A percentile compares a stretch with the other conserved stretches of the same genome.
phyloP scores from a whole-genome alignment of 1,140 invertebrate species.

The Pemphigus obesinymphae region DNA sequence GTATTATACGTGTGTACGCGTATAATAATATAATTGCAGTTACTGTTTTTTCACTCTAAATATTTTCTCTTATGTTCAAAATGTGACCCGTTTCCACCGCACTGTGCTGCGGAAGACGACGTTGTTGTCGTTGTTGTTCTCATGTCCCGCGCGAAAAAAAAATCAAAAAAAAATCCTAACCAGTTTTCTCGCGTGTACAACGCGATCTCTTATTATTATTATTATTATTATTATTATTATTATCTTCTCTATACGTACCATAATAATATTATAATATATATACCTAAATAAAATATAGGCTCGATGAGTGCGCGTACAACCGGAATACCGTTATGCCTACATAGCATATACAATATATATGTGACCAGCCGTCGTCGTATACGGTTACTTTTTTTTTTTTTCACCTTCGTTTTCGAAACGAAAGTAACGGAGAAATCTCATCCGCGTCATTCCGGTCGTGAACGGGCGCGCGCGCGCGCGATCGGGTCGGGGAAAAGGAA shows the following conservation, averaged over 20 bases:
- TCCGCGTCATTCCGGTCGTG: conserved; percentile 13
- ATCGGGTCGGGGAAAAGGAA: conserved; percentile 17
- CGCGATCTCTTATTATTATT: background rate
- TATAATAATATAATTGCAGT: background rate
- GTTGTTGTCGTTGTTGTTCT: background rate
- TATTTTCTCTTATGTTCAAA: background rate
- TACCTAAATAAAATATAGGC: too few species aligned
- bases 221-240: background rate
- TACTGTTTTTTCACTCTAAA: background rate
- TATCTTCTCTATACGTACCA: background rate
- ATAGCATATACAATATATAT: background rate
- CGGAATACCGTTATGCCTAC: background rate
- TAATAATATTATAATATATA: too few species aligned
- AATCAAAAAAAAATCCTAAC: too few species aligned
- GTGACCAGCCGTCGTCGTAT: background rate
- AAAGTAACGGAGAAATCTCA: conserved; percentile 40
- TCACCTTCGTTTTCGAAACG: conserved; percentile 42
- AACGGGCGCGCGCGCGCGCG: background rate
- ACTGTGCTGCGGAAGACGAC: background rate
- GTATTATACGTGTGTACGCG: background rate
- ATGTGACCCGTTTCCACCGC: background rate
- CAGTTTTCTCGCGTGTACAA: conserved; percentile 14
- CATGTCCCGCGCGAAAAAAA: background rate
- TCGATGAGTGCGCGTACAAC: background rate
- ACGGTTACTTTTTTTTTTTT: conserved; percentile 30